phyloP scores from a whole-genome alignment of 2,888 invertebrate species.

The Leptopilina drosophilae region DNA sequence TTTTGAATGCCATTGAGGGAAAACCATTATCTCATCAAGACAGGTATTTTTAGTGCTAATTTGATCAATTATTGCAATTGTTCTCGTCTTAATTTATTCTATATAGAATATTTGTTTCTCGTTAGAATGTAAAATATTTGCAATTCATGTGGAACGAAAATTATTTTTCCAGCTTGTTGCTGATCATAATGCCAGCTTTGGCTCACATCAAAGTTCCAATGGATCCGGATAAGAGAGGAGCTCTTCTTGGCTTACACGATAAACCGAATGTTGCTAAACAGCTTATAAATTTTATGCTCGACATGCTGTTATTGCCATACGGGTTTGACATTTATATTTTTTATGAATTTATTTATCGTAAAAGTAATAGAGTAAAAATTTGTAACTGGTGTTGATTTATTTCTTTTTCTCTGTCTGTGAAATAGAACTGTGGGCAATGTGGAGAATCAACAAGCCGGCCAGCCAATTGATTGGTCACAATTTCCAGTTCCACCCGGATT shows the following conservation, averaged over 20 bases:
- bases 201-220: conserved; percentile 84
- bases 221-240: conserved; percentile 81
- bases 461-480: conserved; percentile 70
- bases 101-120: too few species aligned
- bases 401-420: not conserved
- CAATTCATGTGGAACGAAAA: too few species aligned
- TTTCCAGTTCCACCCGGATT: conserved; percentile 86
- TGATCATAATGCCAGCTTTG: conserved; percentile 88
- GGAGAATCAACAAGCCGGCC: conserved; percentile 77
- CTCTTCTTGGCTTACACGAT: conserved; percentile 85
- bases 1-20: conserved; percentile 87
- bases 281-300: conserved; percentile 87
- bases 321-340: conserved; percentile 76
- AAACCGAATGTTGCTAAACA: conserved; percentile 84
- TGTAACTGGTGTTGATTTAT: not conserved
- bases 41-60: conserved; percentile 78
- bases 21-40: conserved; percentile 92
- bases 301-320: conserved; percentile 91
- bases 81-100: too few species aligned
- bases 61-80: not conserved
- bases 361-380: not conserved
- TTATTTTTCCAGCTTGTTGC: conserved; percentile 82
- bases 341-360: not conserved
- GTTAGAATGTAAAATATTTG: too few species aligned
- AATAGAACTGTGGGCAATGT: conserved; percentile 78